phyloP scores from a whole-genome alignment of 2,113 vertebrate genomes.

The Cheirogaleus medius region DNA sequence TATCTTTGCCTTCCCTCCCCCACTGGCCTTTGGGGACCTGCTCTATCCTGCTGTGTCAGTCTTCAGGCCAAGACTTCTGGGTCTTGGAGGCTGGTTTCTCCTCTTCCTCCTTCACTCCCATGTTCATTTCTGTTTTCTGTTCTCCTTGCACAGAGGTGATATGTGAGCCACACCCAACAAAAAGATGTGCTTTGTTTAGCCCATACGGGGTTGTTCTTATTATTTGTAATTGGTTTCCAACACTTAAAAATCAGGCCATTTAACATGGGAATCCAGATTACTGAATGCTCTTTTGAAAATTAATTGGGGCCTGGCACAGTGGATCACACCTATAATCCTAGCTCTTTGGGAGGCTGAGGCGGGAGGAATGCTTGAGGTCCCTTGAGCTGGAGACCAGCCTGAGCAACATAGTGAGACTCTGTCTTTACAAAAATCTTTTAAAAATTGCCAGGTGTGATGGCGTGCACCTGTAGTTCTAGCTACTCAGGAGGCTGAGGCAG shows the following conservation, averaged over 20 bases:
- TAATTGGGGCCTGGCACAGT: neutral
- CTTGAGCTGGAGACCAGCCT: too few relatives aligned
- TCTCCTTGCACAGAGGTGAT: neutral
- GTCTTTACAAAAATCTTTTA: too few relatives aligned
- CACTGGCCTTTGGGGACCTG: neutral
- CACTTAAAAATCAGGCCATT: neutral
- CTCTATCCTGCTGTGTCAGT: neutral
- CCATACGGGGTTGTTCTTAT: neutral
- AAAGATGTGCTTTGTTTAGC: neutral
- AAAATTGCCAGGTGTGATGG: too few relatives aligned
- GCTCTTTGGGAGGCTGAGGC: too few relatives aligned
- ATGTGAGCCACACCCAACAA: neutral
- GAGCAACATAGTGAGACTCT: too few relatives aligned
- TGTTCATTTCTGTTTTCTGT: neutral
- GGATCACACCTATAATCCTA: neutral
- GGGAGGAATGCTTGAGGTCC: too few relatives aligned
- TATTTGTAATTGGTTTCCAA: neutral
- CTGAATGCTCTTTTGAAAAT: neutral
- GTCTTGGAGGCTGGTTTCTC: neutral
- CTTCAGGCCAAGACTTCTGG: neutral
- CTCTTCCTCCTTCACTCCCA: neutral
- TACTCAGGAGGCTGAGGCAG: too few relatives aligned
- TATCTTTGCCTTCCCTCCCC: neutral
- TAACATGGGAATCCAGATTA: neutral
- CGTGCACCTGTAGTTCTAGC: too few relatives aligned